Conservation (phyloP, 1,140 invertebrate species). For the Drosophila paulistorum region DNA sequence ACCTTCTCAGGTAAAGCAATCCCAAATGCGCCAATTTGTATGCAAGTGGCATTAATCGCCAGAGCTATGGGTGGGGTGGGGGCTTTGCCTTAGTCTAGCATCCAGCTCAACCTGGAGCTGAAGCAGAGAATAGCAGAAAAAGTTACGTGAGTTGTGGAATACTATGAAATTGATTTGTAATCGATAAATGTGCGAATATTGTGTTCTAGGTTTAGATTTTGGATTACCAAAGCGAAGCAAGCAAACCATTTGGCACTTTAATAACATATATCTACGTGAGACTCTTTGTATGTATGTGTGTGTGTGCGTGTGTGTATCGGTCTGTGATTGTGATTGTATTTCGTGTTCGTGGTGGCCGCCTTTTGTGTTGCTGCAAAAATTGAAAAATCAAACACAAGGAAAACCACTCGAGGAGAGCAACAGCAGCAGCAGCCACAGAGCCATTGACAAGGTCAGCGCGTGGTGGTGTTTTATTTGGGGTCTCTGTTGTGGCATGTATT, state of each 20-base stretch:
- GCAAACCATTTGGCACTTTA: constrained; percentile 45
- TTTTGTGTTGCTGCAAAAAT: constrained; percentile 67
- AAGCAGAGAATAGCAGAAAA: constrained; percentile 30
- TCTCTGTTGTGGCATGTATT: constrained; percentile 43
- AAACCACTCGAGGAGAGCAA: constrained; percentile 70
- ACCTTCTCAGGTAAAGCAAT: constrained; percentile 36
- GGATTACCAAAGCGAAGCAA: constrained; percentile 12
- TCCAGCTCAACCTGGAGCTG: constrained; percentile 10
- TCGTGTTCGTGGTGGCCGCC: constrained; percentile 16
- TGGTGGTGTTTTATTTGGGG: constrained; percentile 75
- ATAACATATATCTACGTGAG: constrained; percentile 36
- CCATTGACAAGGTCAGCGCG: constrained; percentile 71
- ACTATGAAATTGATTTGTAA: constrained; percentile 78
- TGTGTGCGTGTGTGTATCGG: constrained; percentile 12
- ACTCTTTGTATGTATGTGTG: constrained; percentile 1
- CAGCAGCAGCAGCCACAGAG: constrained; percentile 34
- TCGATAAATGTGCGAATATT: constrained; percentile 79
- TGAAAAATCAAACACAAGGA: constrained; percentile 79
- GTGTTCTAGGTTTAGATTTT: constrained; percentile 22
- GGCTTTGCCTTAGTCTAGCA: neutral
- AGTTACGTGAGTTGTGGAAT: constrained; percentile 73
- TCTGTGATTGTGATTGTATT: constrained; percentile 28
- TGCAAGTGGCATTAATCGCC: constrained; percentile 76
- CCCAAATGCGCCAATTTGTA: constrained; percentile 79
- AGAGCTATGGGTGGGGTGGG: neutral